Evolutionary conservation across 2,797 vertebrate species (phyloP).

Genomic region (Peromyscus attwateri): DNA sequence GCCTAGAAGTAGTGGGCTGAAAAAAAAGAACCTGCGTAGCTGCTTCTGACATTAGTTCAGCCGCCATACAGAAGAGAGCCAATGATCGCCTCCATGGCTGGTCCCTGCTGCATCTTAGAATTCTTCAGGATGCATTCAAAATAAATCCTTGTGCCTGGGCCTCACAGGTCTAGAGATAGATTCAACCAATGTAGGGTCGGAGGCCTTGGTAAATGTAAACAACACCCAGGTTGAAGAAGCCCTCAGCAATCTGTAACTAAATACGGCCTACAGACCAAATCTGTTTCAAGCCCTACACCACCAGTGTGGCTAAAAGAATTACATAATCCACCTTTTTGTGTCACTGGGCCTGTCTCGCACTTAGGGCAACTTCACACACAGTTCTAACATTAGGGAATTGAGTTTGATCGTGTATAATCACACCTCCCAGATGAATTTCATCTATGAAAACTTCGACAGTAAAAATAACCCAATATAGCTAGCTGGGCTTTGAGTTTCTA

Average conservation of each 20-base stretch:
- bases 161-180: not conserved
- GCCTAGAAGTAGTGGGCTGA: not conserved
- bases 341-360: not conserved
- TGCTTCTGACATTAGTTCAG: not conserved
- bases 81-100: not conserved
- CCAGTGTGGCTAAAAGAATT: not conserved
- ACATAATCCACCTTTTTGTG: conserved; percentile 1
- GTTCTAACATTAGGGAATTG: conserved; percentile 33
- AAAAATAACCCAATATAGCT: not conserved
- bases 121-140: not conserved
- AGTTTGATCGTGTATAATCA: not conserved
- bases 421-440: conserved; percentile 35
- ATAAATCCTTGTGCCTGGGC: not conserved
- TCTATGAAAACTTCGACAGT: not conserved
- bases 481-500: not conserved
- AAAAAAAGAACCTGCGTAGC: not conserved
- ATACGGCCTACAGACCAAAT: not conserved
- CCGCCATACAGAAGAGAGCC: not conserved
- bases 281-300: not conserved
- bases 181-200: not conserved
- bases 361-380: not conserved
- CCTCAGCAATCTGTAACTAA: not conserved
- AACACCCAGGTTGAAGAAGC: not conserved
- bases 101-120: conserved; percentile 16
- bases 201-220: not conserved